phyloP scores from a whole-genome alignment of 2,113 vertebrate genomes.

The Osmerus eperlanus region DNA sequence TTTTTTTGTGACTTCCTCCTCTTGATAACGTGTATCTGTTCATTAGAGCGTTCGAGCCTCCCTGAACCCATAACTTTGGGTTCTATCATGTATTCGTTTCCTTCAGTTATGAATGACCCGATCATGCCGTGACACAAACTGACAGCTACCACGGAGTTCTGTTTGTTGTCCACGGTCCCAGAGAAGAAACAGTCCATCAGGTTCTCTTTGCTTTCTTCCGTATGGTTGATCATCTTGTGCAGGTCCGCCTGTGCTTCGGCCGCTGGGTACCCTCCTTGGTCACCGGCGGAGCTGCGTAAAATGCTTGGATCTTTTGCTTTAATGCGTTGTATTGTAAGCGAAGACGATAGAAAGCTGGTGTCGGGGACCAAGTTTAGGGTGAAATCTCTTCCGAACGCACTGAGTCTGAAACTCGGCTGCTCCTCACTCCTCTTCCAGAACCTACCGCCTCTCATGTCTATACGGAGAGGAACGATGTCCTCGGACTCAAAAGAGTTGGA shows the following conservation, averaged over 20 bases:
- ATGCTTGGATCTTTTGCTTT: constrained; percentile 32
- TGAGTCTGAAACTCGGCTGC: constrained; percentile 64
- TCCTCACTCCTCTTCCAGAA: constrained; percentile 69
- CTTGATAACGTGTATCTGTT: constrained; percentile 63
- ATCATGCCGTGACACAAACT: constrained; percentile 80
- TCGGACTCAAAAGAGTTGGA: constrained; percentile 54
- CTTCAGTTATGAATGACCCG: constrained; percentile 77
- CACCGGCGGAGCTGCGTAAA: constrained; percentile 41
- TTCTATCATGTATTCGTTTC: constrained; percentile 76
- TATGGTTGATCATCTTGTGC: constrained; percentile 36
- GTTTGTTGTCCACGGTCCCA: constrained; percentile 70
- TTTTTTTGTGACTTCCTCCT: constrained; percentile 43
- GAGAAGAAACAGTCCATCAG: constrained; percentile 80
- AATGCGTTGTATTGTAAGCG: constrained; percentile 72
- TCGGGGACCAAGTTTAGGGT: constrained; percentile 77
- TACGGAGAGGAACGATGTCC: constrained; percentile 66
- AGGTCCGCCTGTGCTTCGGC: constrained; percentile 9
- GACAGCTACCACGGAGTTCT: constrained; percentile 75
- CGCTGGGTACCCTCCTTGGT: neutral
- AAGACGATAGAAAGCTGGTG: constrained; percentile 76
- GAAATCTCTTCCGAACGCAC: constrained; percentile 74
- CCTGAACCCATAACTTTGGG: constrained; percentile 53
- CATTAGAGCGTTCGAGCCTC: constrained; percentile 14
- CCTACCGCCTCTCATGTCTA: constrained; percentile 54
- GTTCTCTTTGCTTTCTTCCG: constrained; percentile 41